A percentile compares a stretch with the other conserved stretches of the same genome.
Evolutionary conservation across 2,113 vertebrate species (phyloP).

Genomic region (Anolis carolinensis): DNA sequence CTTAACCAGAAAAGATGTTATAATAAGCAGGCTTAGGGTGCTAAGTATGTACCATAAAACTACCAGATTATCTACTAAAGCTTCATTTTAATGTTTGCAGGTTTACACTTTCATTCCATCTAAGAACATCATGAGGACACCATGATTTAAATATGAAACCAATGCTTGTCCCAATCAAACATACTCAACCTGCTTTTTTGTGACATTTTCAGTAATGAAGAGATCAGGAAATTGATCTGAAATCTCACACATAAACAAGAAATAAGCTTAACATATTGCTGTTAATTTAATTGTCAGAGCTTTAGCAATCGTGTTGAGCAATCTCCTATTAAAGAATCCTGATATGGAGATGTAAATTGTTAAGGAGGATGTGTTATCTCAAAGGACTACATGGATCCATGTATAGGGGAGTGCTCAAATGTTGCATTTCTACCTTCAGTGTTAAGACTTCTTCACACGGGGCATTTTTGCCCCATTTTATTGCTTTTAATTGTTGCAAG

Average conservation of each 20-base stretch:
- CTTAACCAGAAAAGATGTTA: neutral
- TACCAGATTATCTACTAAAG: too few relatives aligned
- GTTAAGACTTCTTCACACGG: too few relatives aligned
- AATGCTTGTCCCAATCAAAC: neutral
- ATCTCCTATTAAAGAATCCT: neutral
- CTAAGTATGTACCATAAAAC: neutral
- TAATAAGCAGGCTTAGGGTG: neutral
- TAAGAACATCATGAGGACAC: too few relatives aligned
- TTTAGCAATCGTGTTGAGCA: neutral
- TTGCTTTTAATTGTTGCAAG: too few relatives aligned
- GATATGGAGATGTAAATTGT: neutral
- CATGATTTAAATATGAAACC: too few relatives aligned
- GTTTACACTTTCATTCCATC: too few relatives aligned
- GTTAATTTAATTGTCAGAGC: neutral
- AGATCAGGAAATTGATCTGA: neutral
- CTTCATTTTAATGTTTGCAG: too few relatives aligned
- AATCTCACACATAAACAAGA: neutral
- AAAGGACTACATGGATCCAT: neutral
- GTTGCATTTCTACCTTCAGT: neutral
- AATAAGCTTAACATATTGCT: neutral
- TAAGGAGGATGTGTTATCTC: neutral
- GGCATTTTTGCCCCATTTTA: too few relatives aligned
- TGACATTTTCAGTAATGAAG: neutral
- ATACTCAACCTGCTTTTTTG: neutral
- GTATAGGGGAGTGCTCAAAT: neutral